phyloP scores from a whole-genome alignment of 2,888 invertebrate genomes.

The Molorchus minor region DNA sequence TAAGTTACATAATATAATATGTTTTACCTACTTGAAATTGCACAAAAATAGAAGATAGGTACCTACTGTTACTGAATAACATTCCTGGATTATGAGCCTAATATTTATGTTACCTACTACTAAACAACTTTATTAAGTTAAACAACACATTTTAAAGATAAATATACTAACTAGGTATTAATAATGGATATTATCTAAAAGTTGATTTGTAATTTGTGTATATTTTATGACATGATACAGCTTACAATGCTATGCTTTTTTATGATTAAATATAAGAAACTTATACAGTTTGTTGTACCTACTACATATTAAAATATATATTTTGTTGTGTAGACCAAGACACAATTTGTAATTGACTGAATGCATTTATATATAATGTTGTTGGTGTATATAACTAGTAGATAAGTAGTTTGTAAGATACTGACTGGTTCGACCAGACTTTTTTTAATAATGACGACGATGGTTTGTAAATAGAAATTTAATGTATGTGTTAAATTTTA shows the following conservation, averaged over 20 bases:
- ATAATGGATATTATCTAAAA: too few relatives aligned
- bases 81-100: background rate
- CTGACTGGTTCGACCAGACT: slow-evolving; percentile 55
- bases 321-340: slow-evolving; percentile 33
- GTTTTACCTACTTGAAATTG: slow-evolving; percentile 40
- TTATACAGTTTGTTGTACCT: slow-evolving; percentile 22
- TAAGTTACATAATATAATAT: slow-evolving; percentile 32
- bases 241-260: too few relatives aligned
- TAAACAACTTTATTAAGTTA: too few relatives aligned
- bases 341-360: slow-evolving; percentile 49
- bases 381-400: slow-evolving; percentile 55
- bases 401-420: slow-evolving; percentile 48
- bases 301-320: slow-evolving; percentile 17
- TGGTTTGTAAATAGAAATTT: slow-evolving; percentile 48
- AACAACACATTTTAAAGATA: too few relatives aligned
- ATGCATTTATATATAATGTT: slow-evolving; percentile 53
- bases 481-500: slow-evolving; percentile 39
- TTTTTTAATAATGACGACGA: slow-evolving; percentile 50
- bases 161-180: too few relatives aligned
- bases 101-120: too few relatives aligned
- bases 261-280: slow-evolving; percentile 5
- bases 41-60: slow-evolving; percentile 44
- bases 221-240: too few relatives aligned
- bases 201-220: too few relatives aligned
- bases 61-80: too few relatives aligned